phyloP scores from a whole-genome alignment of 2,113 vertebrate genomes.

The Butorides virescens region DNA sequence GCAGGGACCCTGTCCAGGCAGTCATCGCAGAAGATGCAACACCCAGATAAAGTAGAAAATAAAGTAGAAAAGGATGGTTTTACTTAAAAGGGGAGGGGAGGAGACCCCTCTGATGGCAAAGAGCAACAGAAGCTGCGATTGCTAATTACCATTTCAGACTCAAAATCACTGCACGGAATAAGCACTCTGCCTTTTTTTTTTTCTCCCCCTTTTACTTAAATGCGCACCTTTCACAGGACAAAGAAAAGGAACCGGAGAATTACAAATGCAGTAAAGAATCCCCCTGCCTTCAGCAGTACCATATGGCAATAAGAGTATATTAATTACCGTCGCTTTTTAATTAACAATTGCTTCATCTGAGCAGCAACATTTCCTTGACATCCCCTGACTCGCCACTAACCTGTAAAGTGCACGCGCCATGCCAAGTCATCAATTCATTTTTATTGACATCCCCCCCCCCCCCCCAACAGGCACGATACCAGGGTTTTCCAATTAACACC shows the following conservation, averaged over 20 bases:
- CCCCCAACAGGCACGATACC: conserved; percentile 71
- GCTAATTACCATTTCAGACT: conserved; percentile 16
- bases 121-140: neutral
- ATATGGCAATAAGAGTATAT: conserved; percentile 70
- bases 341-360: conserved; percentile 76
- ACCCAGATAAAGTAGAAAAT: neutral
- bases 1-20: neutral
- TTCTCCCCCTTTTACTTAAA: neutral
- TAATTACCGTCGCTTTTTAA: conserved; percentile 79
- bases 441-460: conserved; percentile 74
- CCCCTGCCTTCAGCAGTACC: conserved; percentile 64
- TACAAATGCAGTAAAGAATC: neutral
- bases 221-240: neutral
- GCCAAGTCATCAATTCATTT: conserved; percentile 75
- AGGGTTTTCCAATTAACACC: conserved; percentile 90
- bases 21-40: neutral
- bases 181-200: neutral
- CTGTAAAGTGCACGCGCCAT: conserved; percentile 10
- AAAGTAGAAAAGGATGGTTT: neutral
- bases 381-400: conserved; percentile 61
- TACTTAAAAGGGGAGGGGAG: neutral
- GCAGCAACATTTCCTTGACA: conserved; percentile 71
- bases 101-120: neutral
- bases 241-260: neutral
- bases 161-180: neutral